Percentiles rank a stretch among this genome's conserved stretches.
Conservation (phyloP, 2,113 vertebrate genomes). For the Toxotes jaculatrix region DNA sequence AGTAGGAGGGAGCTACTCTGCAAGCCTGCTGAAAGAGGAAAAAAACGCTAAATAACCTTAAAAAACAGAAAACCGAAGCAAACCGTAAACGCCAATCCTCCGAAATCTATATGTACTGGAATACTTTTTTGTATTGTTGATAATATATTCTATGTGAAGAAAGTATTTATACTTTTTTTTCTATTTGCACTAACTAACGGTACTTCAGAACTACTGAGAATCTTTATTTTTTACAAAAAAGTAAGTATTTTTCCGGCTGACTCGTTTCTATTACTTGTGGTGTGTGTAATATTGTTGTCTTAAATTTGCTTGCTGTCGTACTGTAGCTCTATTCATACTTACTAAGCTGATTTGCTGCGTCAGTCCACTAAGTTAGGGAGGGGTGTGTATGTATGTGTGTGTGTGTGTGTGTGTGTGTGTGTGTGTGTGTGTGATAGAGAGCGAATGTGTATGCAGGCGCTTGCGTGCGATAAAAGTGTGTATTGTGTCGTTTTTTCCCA, state of each 20-base stretch:
- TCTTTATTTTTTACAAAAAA: constrained; percentile 70
- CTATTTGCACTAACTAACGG: constrained; percentile 87
- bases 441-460: not conserved
- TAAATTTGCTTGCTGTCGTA: constrained; percentile 16
- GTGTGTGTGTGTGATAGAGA: not conserved
- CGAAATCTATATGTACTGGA: constrained; percentile 81
- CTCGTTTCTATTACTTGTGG: not conserved
- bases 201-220: constrained; percentile 85
- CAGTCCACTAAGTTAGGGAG: constrained; percentile 79
- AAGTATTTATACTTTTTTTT: constrained; percentile 84
- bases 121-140: constrained; percentile 81
- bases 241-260: constrained; percentile 75
- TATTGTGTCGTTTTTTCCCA: not conserved
- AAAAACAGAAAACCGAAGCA: constrained; percentile 62
- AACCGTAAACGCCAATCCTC: constrained; percentile 71
- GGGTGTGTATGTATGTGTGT: constrained; percentile 56
- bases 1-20: constrained; percentile 75
- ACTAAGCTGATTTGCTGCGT: constrained; percentile 83
- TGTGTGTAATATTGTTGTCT: not conserved
- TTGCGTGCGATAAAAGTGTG: constrained; percentile 6
- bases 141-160: constrained; percentile 82
- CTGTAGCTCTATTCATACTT: constrained; percentile 46
- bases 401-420: constrained; percentile 10
- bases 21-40: constrained; percentile 77
- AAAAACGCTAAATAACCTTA: constrained; percentile 66